These are phyloP conservation scores for Phrynosoma blainvillii DNA, from an alignment of 2,113 vertebrate genomes.

Conservation along the genomic window DNA sequence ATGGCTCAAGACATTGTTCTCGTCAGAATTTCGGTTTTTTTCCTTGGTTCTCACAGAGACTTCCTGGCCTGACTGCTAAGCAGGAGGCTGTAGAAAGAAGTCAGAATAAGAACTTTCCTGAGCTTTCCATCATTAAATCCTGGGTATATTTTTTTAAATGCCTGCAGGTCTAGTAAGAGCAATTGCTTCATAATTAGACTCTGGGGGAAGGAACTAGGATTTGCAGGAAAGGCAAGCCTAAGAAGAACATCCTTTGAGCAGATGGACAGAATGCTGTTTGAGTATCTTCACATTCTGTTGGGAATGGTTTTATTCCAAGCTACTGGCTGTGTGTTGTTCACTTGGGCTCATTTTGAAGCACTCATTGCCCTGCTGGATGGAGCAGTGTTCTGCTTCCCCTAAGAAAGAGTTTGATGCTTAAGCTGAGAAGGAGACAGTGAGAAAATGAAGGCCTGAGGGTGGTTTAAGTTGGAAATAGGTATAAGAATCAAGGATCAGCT, in stretches of 20 bases:
- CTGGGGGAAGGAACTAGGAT: conserved; percentile 46
- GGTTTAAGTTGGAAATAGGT: conserved; percentile 1
- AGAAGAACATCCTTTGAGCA: conserved; percentile 47
- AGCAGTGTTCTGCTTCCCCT: conserved; percentile 20
- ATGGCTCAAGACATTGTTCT: conserved; percentile 20
- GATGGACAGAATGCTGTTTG: conserved; percentile 33
- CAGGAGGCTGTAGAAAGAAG: conserved; percentile 33
- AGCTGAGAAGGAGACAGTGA: not conserved
- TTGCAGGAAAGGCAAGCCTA: conserved; percentile 38
- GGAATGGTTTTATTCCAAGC: not conserved
- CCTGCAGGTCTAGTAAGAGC: conserved; percentile 54
- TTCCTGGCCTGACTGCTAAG: conserved; percentile 40
- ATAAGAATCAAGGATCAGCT: conserved; percentile 11
- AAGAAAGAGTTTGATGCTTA: not conserved
- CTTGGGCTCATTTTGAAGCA: conserved; percentile 22
- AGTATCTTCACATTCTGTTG: conserved; percentile 26
- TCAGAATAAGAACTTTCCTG: conserved; percentile 43
- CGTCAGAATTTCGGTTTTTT: conserved; percentile 17
- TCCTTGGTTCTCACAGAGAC: conserved; percentile 21
- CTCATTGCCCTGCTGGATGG: not conserved
- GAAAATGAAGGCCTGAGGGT: not conserved
- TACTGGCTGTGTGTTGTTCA: not conserved
- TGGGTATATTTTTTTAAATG: conserved; percentile 25
- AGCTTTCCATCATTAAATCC: conserved; percentile 60
- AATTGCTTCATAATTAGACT: conserved; percentile 67